Base-by-base conservation (phyloP, 92 coral and sea anemone species). In the Palythoa caribaeorum region DNA sequence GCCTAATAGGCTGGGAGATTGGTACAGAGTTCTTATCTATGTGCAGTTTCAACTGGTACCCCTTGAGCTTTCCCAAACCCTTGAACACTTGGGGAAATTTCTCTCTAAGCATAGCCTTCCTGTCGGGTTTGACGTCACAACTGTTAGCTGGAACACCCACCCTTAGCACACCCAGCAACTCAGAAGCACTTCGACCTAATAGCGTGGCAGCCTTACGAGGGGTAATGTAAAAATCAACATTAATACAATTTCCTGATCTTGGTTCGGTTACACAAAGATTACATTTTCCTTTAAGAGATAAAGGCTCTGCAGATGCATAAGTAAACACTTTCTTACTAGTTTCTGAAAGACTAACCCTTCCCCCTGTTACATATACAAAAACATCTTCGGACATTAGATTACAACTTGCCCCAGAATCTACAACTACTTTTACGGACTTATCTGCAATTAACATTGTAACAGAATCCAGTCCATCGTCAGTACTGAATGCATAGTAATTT, bases 221-320 rank as follows among this genome's bases (percentile, higher is more conserved):
- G 87, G 84, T 85, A 70, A 88, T 36, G 35, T 51, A 88, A 16
- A 88, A 88, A 71, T 88, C 87, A 79, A 75, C 84, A 74, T 37
- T 38, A 44, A 72, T 63, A 79, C 87, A 80, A 79, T 79, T 83
- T 14, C 75, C 83, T 35, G 94, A 83, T 37, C 88, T 79, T 20
- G 89, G 90, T 20, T 78, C 87, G 52, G 51, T 15, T 69, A 71
- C 71, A 21, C 53, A 39, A 3, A 88, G 79, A 1, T 38, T 85
- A 76, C 94, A 88, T n/a, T 69, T 75, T 21, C 90, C 92, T 77
- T 88, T 88, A 1, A 84, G 89, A 57, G 73, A 50, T 59, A 88
- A 80, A 6, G 92, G 90, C 37, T 73, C 28, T 21, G 60, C 19
- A 57, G 80, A 52, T 80, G 90, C 79, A 63, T 89, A 89, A 60